These are phyloP conservation scores for Amphiprion clarkii DNA, from an alignment of 2,797 vertebrate genomes.

Conservation along the genomic window DNA sequence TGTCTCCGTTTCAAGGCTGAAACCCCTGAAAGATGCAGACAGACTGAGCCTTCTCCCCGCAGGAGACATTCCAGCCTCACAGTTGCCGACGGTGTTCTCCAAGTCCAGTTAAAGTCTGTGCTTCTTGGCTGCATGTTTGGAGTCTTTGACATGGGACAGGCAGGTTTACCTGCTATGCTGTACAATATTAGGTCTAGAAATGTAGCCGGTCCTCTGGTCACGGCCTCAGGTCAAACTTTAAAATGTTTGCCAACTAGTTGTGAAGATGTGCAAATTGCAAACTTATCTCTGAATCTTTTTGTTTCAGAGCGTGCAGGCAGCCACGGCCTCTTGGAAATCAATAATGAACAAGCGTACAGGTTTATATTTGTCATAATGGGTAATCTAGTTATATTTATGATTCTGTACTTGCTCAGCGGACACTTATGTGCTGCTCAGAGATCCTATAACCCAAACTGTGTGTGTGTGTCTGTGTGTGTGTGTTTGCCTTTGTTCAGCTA, in stretches of 20 bases:
- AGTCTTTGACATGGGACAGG: too few relatives aligned
- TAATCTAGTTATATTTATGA: background rate
- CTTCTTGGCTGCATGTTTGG: too few relatives aligned
- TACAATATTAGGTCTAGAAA: background rate
- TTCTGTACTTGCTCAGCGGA: background rate
- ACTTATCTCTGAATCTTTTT: background rate
- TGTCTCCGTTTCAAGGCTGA: too few relatives aligned
- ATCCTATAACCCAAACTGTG: background rate
- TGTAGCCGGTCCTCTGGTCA: background rate
- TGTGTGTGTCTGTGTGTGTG: background rate
- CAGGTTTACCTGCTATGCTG: background rate
- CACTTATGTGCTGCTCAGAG: background rate
- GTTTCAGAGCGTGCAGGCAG: background rate
- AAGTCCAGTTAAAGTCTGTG: too few relatives aligned
- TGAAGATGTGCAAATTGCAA: slow-evolving; percentile 2
- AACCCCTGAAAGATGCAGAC: too few relatives aligned
- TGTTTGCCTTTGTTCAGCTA: slow-evolving; percentile 1
- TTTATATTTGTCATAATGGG: background rate
- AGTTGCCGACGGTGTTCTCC: background rate
- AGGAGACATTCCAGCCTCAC: background rate
- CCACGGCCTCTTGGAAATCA: background rate
- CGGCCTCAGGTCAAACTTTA: slow-evolving; percentile 13
- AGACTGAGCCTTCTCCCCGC: background rate
- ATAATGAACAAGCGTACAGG: background rate
- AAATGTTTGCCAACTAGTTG: background rate